Conservation (phyloP, 2,797 vertebrate species). For the Enoplosus armatus region DNA sequence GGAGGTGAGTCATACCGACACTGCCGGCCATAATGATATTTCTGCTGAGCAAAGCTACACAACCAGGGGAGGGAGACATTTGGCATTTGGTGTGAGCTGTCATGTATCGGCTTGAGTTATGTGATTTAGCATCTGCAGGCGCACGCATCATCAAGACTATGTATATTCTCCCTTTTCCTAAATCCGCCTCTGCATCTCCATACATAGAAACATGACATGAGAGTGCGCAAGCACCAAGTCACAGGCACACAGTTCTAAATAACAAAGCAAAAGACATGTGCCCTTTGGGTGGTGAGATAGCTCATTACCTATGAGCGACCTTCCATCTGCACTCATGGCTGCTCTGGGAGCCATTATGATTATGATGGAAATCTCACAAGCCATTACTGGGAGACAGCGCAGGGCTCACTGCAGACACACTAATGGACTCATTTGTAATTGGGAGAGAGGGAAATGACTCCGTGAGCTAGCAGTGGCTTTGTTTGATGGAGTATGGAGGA, state of each 20-base stretch:
- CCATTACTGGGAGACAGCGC: constrained; percentile 99
- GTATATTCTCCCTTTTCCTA: constrained; percentile 25
- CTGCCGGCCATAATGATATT: constrained; percentile 71
- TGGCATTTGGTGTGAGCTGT: constrained; percentile 68
- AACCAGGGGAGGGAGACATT: constrained; percentile 50
- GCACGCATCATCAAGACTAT: constrained; percentile 20
- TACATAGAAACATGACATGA: constrained; percentile 23
- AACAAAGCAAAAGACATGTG: constrained; percentile 92
- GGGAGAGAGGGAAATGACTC: constrained; percentile 97
- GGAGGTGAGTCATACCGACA: constrained; percentile 80
- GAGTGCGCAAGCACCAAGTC: constrained; percentile 33
- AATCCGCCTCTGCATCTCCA: constrained; percentile 45
- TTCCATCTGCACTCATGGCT: constrained; percentile 99
- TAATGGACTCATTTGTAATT: constrained; percentile 99
- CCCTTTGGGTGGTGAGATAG: constrained; percentile 92
- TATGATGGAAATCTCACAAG: constrained; percentile 99
- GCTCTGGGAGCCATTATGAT: constrained; percentile 99
- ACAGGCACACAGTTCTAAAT: constrained; percentile 87
- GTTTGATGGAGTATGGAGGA: constrained; percentile 93
- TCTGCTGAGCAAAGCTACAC: constrained; percentile 67
- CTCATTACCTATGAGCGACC: constrained; percentile 99
- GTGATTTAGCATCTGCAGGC: constrained; percentile 55
- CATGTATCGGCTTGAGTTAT: constrained; percentile 39
- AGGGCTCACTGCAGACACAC: constrained; percentile 98
- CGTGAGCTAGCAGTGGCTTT: constrained; percentile 92